Evolutionary conservation across 2,113 vertebrate genomes (phyloP), one percentile per base, ranked within the genome.

Genomic region (Phylloscopus trochiloides): DNA sequence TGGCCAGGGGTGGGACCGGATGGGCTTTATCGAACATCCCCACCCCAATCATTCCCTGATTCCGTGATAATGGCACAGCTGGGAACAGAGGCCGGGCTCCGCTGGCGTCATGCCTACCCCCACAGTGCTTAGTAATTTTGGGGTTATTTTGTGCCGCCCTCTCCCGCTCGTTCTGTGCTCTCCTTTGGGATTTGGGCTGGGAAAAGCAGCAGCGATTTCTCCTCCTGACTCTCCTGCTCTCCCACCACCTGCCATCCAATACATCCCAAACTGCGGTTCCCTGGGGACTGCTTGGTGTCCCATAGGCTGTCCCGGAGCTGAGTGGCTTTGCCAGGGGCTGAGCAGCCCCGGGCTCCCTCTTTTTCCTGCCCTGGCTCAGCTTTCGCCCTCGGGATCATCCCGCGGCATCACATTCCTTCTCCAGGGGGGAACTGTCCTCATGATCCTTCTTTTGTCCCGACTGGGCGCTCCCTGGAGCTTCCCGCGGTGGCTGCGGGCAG

Each of bases 221-320:
- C 29, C 36, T 61, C 28, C 48, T 45, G 40, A 24, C 2, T 6
- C n/a, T 28, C n/a, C 68, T 1, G 0, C 43, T 13, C 2, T 66
- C 3, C 0, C 26, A 11, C 2, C 20, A 7, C 31, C 29, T 18
- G 13, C 70, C 6, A 0, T 40, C 57, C 57, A 1, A 0, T 0
- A 0, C 32, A 19, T 54, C 66, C 57, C 75, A 45, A 63, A 12
- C 25, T 9, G 7, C 1, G 1, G 4, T 22, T 19, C 18, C 18
- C 5, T 38, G 36, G 29, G 17, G 1, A 7, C 67, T 31, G 65
- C 42, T 32, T 7, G 0, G 26, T 42, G 51, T 28, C 18, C 43
- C 16, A 3, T 0, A 1, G 52, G 16, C 51, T 21, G 45, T 29
- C 45, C 36, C 18, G 38, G n/a, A 43, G 34, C 18, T 1, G 2